Percentiles rank a stretch among this genome's conserved stretches.
phyloP scores from a whole-genome alignment of 2,888 invertebrate species.

The Ennomos erosarius region DNA sequence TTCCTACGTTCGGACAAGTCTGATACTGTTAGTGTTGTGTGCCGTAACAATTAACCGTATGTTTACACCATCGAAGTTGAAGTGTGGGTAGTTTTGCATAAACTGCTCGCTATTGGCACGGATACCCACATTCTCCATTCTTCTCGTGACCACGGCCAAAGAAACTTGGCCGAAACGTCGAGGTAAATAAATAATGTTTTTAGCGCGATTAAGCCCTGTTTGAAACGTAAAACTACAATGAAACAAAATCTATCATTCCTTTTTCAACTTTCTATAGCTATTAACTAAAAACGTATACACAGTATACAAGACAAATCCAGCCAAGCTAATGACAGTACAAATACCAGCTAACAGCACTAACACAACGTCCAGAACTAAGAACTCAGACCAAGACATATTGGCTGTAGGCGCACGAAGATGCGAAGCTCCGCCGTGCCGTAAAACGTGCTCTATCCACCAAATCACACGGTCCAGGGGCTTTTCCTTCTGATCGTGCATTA shows the following conservation, averaged over 20 bases:
- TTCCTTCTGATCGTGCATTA: constrained; percentile 30
- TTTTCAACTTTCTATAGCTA: neutral
- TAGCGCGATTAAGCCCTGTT: no score
- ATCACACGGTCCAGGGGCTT: constrained; percentile 53
- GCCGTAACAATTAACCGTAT: no score
- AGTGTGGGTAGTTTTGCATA: no score
- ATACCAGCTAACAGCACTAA: neutral
- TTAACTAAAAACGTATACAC: neutral
- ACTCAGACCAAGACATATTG: constrained; percentile 50
- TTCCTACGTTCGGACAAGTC: no score
- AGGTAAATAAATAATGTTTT: no score
- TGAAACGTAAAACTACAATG: neutral
- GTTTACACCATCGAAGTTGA: no score
- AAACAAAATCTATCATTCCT: neutral
- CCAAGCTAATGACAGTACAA: neutral
- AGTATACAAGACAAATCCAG: neutral
- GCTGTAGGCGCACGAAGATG: constrained; percentile 66
- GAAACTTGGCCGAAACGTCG: no score
- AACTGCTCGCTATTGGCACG: no score
- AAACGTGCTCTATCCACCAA: constrained; percentile 79
- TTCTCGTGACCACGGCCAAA: no score
- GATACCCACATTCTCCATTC: no score
- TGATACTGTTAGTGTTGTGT: no score
- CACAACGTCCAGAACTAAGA: constrained; percentile 49
- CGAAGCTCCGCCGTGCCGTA: constrained; percentile 65